phyloP scores from a whole-genome alignment of 2,888 invertebrate species.

The Ommatoiulus sabulosus region DNA sequence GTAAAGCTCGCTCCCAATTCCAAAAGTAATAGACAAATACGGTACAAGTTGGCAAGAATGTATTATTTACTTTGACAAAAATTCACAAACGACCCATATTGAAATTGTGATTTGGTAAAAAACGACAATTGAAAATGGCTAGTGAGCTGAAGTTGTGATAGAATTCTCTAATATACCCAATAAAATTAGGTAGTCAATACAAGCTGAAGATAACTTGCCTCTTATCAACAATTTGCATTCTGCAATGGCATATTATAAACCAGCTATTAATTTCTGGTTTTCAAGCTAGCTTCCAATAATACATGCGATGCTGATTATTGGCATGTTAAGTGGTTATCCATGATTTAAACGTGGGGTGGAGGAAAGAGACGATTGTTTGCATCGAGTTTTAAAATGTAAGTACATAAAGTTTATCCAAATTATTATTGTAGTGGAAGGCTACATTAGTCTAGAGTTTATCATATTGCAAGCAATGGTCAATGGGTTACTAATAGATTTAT shows the following conservation, averaged over 20 bases:
- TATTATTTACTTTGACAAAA: neutral
- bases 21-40: neutral
- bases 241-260: neutral
- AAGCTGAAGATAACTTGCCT: neutral
- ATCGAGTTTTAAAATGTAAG: too few relatives aligned
- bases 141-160: neutral
- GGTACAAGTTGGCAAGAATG: neutral
- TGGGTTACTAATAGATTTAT: neutral
- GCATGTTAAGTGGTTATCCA: too few relatives aligned
- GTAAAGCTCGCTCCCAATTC: neutral
- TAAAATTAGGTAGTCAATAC: neutral
- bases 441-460: too few relatives aligned
- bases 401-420: too few relatives aligned
- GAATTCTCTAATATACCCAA: neutral
- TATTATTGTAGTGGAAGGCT: too few relatives aligned
- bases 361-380: too few relatives aligned
- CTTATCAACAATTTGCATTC: neutral
- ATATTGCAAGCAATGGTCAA: neutral
- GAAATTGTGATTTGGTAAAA: slow-evolving; percentile 3
- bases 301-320: too few relatives aligned
- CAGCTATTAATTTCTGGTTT: neutral
- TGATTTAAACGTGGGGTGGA: too few relatives aligned
- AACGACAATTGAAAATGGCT: neutral
- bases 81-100: neutral
- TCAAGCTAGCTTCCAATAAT: neutral